These are phyloP conservation scores for Elgaria multicarinata DNA, from an alignment of 2,113 vertebrate genomes.

Conservation along the genomic window DNA sequence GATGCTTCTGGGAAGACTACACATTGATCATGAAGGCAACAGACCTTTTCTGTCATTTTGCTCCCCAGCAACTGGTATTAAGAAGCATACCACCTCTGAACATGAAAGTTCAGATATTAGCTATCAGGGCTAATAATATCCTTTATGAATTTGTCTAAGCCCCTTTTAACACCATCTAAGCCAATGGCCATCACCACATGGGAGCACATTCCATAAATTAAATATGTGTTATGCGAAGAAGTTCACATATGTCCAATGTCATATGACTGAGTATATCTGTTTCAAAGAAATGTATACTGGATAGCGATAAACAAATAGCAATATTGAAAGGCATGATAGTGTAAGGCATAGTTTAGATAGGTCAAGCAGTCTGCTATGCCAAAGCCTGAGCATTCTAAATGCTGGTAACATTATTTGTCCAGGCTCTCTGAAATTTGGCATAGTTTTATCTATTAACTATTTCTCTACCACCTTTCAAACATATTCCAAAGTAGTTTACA, in stretches of 20 bases:
- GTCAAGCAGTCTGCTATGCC: no score
- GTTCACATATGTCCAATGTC: constrained; percentile 32
- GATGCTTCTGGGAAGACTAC: not conserved
- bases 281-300: not conserved
- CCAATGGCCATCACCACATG: not conserved
- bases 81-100: no score
- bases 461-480: no score
- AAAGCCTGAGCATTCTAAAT: not conserved
- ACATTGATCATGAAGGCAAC: not conserved
- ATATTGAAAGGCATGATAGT: not conserved
- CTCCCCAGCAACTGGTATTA: not conserved
- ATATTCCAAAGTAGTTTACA: no score
- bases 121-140: constrained; percentile 31
- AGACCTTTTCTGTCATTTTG: not conserved
- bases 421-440: not conserved
- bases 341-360: no score
- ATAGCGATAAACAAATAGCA: not conserved
- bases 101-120: not conserved
- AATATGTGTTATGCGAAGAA: constrained; percentile 15
- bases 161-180: not conserved
- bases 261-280: not conserved
- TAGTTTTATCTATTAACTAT: no score
- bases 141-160: not conserved
- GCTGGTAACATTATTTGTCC: not conserved
- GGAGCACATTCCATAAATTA: not conserved